phyloP scores from a whole-genome alignment of 2,888 invertebrate genomes.

The Thecophora atra region DNA sequence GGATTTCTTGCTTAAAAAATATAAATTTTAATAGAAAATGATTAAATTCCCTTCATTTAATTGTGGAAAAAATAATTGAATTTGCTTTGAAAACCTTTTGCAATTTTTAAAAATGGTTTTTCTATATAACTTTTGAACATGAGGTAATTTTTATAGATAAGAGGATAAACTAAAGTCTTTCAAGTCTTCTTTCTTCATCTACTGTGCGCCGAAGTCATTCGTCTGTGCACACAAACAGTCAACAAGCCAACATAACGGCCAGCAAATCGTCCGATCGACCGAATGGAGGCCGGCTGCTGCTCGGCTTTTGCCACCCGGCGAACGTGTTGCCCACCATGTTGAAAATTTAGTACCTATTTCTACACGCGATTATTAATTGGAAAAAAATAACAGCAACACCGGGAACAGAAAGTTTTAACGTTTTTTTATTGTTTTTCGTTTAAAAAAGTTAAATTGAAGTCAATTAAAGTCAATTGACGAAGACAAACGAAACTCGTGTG shows the following conservation, averaged over 20 bases:
- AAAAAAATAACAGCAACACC: background rate
- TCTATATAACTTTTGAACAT: too few species aligned
- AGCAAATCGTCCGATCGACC: slow-evolving; percentile 1
- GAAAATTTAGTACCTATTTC: background rate
- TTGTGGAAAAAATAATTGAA: too few species aligned
- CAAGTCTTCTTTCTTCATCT: background rate
- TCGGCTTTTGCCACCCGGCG: slow-evolving; percentile 26
- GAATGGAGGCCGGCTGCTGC: slow-evolving; percentile 3
- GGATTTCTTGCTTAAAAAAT: too few species aligned
- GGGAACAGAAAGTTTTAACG: background rate
- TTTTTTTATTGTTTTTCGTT: slow-evolving; percentile 6
- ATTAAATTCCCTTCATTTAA: too few species aligned
- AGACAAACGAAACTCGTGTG: slow-evolving; percentile 13
- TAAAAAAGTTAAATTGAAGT: slow-evolving; percentile 48
- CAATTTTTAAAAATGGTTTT: too few species aligned
- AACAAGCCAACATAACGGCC: background rate
- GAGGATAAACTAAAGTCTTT: too few species aligned
- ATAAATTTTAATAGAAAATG: too few species aligned
- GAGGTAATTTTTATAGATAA: too few species aligned
- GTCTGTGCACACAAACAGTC: background rate
- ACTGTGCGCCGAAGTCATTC: slow-evolving; percentile 3
- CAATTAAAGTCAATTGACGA: slow-evolving; percentile 57
- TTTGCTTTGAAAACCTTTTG: too few species aligned
- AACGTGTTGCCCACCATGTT: slow-evolving; percentile 23
- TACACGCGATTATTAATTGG: background rate